These are phyloP conservation scores for Muschampia plurimacula DNA, from an alignment of 2,888 invertebrate genomes.

Conservation along the genomic window DNA sequence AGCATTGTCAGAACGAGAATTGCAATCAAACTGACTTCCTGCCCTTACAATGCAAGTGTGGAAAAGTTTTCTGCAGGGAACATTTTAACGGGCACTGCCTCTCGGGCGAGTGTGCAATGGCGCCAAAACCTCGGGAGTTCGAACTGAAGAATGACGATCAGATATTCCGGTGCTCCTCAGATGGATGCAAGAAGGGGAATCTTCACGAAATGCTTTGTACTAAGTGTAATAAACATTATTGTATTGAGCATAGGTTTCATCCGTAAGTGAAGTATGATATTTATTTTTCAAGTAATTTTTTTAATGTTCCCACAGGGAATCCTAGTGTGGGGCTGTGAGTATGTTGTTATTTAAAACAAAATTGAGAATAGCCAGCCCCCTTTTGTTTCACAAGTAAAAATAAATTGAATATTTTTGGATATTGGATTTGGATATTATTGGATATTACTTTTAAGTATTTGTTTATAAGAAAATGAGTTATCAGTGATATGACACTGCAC, in stretches of 20 bases:
- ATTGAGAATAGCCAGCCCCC: no score
- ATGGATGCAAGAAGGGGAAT: constrained; percentile 86
- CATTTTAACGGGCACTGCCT: constrained; percentile 87
- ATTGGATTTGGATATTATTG: no score
- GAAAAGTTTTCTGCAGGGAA: constrained; percentile 87
- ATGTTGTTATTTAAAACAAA: no score
- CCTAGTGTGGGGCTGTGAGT: no score
- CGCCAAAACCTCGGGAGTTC: constrained; percentile 70
- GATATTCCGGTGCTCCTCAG: constrained; percentile 84
- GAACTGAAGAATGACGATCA: constrained; percentile 70
- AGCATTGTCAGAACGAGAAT: constrained; percentile 85
- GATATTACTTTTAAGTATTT: no score
- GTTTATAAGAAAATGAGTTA: no score
- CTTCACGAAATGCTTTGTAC: constrained; percentile 88
- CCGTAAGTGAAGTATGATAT: constrained; percentile 64
- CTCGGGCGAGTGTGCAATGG: constrained; percentile 78
- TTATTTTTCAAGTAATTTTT: background rate
- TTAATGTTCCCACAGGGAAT: no score
- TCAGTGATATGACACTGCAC: no score
- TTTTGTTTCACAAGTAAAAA: no score
- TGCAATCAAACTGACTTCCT: constrained; percentile 91
- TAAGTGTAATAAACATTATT: constrained; percentile 89
- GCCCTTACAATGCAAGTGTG: constrained; percentile 89
- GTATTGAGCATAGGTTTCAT: constrained; percentile 88
- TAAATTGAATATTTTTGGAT: no score